These are phyloP conservation scores for Mus pahari DNA, from an alignment of 2,113 vertebrate species.

Conservation along the genomic window DNA sequence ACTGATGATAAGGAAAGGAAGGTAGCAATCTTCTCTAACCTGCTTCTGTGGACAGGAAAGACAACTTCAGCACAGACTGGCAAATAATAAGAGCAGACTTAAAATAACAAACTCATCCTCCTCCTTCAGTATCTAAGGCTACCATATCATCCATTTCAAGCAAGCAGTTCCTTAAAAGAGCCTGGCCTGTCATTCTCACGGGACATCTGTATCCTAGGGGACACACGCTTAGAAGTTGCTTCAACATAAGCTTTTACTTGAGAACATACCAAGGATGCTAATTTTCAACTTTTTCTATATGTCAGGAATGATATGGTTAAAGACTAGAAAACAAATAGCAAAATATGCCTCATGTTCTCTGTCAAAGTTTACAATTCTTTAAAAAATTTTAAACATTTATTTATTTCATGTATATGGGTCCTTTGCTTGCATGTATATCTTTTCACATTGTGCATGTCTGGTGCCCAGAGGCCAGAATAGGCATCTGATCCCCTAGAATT, in stretches of 20 bases:
- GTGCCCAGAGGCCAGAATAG: neutral
- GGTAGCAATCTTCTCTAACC: neutral
- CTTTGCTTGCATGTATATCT: neutral
- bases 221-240: neutral
- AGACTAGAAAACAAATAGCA: constrained; percentile 29
- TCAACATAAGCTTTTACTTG: constrained; percentile 42
- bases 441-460: neutral
- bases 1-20: neutral
- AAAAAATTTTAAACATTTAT: neutral
- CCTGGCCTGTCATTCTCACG: constrained; percentile 28
- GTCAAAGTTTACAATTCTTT: neutral
- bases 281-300: neutral
- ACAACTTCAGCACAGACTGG: constrained; percentile 26
- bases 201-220: neutral
- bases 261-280: constrained; percentile 34
- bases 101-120: constrained; percentile 39
- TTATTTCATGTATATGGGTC: neutral
- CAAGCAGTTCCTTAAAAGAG: constrained; percentile 55
- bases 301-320: neutral
- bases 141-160: constrained; percentile 50
- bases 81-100: constrained; percentile 23
- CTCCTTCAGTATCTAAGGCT: constrained; percentile 10
- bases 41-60: constrained; percentile 18
- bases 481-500: neutral
- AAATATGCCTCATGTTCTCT: constrained; percentile 47